Base-by-base conservation (phyloP, 2,113 vertebrate species). In the Acrocephalus arundinaceus region DNA sequence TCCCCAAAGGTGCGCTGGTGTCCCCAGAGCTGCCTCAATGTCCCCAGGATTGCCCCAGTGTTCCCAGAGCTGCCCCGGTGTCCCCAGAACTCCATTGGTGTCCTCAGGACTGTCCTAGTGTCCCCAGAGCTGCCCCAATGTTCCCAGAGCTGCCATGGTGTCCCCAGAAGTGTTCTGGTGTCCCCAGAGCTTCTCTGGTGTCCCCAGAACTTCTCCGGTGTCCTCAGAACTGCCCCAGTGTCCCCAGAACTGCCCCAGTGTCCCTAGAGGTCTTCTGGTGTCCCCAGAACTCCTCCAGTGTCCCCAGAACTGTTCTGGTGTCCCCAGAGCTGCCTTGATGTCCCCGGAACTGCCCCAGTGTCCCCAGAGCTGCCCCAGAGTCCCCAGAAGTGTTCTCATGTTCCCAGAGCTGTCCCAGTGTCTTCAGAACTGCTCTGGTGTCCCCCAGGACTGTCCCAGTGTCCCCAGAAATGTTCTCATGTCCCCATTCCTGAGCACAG, bases 101-200 rank as follows among this genome's bases (percentile, higher is more conserved):
- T 57, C 33, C 15, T 41, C 62, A 46, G 33, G 1, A 0, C 5
- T 22, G 8, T 3, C 0, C 11, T 0, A 0, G 3, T 7, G 30
- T 41, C 21, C 51, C n/a, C 24, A 28, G 33, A 1, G 2, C 10
- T 20, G 12, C 2, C 3, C 6, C 4, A 1, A 2, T 22, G 7
- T 54, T 14, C 15, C n/a, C 15, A 39, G 45, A 4, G 0, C 2
- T 37, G 2, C 2, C 0, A 4, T 0, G 0, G 2, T 25, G 20
- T 49, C 13, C 14, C 33, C 25, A 37, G 43, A 4, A 0, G 1
- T 35, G 3, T 6, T 2, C 15, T 2, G 0, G 1, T 20, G 22
- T 52, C 30, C 30, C 24, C 48, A 28, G 48, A 3, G 0, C 13
- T 13, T 7, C 4, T 0, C 5, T 0, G 0, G 0, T 11, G 33